phyloP scores from a whole-genome alignment of 2,113 vertebrate species.

The Marmota monax region DNA sequence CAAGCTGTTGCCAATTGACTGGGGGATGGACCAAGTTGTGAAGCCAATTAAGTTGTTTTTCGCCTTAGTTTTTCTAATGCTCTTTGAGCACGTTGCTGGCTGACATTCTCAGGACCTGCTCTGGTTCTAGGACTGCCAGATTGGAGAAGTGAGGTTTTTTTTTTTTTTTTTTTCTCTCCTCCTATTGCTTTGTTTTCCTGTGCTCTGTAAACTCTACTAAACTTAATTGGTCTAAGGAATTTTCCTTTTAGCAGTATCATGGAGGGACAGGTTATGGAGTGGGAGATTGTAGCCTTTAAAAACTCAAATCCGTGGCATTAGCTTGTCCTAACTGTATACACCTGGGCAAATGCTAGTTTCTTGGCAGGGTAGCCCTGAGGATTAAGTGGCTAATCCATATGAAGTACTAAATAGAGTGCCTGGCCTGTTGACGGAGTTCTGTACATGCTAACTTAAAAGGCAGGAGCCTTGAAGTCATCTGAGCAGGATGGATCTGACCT shows the following conservation, averaged over 20 bases:
- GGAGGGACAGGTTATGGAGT: background rate
- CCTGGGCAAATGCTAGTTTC: background rate
- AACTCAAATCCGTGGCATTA: background rate
- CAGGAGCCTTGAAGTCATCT: background rate
- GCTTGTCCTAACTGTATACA: background rate
- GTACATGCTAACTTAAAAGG: background rate
- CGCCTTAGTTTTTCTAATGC: background rate
- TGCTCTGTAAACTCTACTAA: background rate
- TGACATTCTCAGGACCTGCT: background rate
- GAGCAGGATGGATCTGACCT: background rate
- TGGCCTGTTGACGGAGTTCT: background rate
- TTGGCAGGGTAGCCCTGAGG: background rate
- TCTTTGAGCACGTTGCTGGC: too few species aligned
- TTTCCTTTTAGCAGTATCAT: background rate
- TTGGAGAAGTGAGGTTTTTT: background rate
- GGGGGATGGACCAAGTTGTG: background rate
- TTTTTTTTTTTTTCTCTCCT: background rate
- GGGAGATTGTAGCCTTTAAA: background rate
- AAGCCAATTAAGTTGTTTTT: background rate
- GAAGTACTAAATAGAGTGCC: conserved; percentile 29
- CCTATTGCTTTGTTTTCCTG: background rate
- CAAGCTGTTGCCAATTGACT: background rate
- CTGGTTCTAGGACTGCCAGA: background rate
- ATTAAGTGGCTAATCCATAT: background rate
- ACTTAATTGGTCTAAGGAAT: background rate